Base-by-base conservation (phyloP, 2,113 vertebrate genomes). In the Paramisgurnus dabryanus region DNA sequence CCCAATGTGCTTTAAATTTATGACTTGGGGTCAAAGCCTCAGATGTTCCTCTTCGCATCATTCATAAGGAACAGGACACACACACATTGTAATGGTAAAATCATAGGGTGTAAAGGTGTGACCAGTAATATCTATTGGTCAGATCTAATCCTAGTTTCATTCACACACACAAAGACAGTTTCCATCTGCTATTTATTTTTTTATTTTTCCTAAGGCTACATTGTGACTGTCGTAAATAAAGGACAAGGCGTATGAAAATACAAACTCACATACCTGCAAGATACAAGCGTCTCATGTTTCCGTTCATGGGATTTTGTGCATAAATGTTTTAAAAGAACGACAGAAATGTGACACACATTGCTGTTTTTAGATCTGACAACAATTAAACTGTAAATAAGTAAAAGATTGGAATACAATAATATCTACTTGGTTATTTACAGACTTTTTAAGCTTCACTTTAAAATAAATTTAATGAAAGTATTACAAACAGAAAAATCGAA, bases 281-380 rank as follows among this genome's bases (percentile, higher is more conserved):
- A 63, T 67, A 84, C 67, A 61, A 40, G 39, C 55, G 68, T 66
- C 73, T 84, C 74, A 41, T 77, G 47, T 84, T 81, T 84, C 79
- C 27, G 13, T 22, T 17, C 15, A 58, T 47, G 11, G 6, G 41
- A 66, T 67, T 27, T 71, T 53, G 40, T 70, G 45, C 66, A 70
- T 76, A 47, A 65, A 58, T 57, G 47, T n/a, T 76, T 67, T 69
- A 65, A 61, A 55, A 80, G 76, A 74, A 68, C 22, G 18, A 43
- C 66, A 78, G 53, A 34, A 78, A 78, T 17, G 66, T 57, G 5
- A 67, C 60, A 49, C 75, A 22, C 15, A 34, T 8, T 41, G 50
- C 7, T 22, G 71, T 61, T 73, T 45, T n/a, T 40, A 43, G 5
- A 27, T 61, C n/a, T 12, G 27, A 74, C 22, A 22, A 61, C 15